Percentiles rank a stretch among this genome's conserved stretches.
phyloP scores from a whole-genome alignment of 2,797 vertebrate species.

The Pangasius mekongensis region DNA sequence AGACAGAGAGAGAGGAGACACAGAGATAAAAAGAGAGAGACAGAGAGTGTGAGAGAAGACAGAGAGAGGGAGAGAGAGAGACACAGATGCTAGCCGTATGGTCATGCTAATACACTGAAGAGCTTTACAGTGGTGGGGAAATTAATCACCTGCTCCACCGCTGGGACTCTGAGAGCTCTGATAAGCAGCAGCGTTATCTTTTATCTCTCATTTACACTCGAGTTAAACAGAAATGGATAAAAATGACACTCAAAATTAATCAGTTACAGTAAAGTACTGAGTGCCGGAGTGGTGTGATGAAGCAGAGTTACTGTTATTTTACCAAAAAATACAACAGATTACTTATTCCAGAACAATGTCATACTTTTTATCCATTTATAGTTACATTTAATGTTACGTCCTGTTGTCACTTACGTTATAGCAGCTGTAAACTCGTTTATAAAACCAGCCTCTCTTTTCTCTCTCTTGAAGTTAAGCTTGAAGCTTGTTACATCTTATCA shows the following conservation, averaged over 20 bases:
- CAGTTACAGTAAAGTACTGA: background rate
- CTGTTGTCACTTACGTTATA: background rate
- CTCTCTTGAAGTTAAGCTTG: background rate
- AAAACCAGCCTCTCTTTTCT: background rate
- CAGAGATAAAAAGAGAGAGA: background rate
- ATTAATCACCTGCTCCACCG: constrained; percentile 28
- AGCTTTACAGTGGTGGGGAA: background rate
- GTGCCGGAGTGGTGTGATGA: background rate
- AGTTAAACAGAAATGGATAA: background rate
- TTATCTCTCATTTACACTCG: background rate
- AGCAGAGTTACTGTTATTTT: background rate
- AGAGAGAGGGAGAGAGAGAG: background rate
- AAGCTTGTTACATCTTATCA: background rate
- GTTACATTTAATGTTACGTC: background rate
- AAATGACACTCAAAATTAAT: background rate
- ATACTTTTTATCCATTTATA: background rate
- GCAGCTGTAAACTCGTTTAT: background rate
- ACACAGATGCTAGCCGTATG: constrained; percentile 27
- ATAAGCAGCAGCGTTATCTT: background rate
- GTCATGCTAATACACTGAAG: constrained; percentile 18
- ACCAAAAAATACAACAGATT: background rate
- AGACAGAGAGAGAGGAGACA: too few relatives aligned
- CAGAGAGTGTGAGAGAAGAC: background rate
- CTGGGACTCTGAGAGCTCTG: background rate
- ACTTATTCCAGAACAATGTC: background rate